phyloP scores from a whole-genome alignment of 2,113 vertebrate species.

The Stegostoma tigrinum region DNA sequence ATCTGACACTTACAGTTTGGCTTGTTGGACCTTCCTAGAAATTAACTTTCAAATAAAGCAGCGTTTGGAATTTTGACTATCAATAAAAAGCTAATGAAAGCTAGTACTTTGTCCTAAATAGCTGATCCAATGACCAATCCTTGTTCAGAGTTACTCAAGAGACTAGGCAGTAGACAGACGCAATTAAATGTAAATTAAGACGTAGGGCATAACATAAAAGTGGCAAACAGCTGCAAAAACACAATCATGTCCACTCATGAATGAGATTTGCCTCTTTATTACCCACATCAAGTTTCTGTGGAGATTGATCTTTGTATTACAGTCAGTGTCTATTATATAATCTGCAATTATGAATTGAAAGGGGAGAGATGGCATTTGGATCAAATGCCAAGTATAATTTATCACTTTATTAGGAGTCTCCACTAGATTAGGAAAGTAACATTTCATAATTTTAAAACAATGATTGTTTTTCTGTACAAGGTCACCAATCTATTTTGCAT shows the following conservation, averaged over 20 bases:
- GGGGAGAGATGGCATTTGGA: not conserved
- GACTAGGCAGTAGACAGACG: not conserved
- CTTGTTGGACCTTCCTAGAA: not conserved
- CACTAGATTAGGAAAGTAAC: not conserved
- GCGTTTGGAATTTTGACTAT: not conserved
- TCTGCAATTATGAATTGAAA: not conserved
- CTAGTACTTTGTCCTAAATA: not conserved
- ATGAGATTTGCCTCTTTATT: not conserved
- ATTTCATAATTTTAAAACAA: not conserved
- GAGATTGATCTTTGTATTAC: not conserved
- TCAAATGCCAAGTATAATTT: not conserved
- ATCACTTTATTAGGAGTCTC: not conserved
- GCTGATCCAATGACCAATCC: not conserved
- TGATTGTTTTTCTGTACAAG: not conserved
- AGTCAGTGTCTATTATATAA: not conserved
- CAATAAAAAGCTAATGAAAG: not conserved
- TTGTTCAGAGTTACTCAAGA: not conserved
- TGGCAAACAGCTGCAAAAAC: not conserved
- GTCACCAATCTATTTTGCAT: not conserved
- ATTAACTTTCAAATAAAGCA: not conserved
- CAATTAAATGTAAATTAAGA: slow-evolving; percentile 5
- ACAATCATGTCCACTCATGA: not conserved
- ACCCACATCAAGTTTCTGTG: not conserved
- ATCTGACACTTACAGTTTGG: not conserved
- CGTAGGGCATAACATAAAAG: not conserved